These are phyloP conservation scores for Cossypha caffra DNA, from an alignment of 2,797 vertebrate species.

Conservation along the genomic window DNA sequence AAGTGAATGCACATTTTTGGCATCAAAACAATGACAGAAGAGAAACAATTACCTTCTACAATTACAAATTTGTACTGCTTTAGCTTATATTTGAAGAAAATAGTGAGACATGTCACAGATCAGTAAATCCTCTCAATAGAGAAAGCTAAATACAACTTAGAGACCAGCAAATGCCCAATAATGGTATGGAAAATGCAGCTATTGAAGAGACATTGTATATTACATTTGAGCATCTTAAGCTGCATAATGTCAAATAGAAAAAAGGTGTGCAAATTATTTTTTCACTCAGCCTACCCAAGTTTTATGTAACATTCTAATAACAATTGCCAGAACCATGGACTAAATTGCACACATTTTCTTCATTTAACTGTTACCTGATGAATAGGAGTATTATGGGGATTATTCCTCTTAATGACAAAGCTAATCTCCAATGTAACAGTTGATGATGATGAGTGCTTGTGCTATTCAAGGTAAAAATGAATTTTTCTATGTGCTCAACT, in stretches of 20 bases:
- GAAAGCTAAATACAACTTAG: not conserved
- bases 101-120: not conserved
- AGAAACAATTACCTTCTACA: not conserved
- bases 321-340: slow-evolving; percentile 5
- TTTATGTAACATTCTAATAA: not conserved
- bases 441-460: slow-evolving; percentile 49
- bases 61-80: not conserved
- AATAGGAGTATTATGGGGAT: slow-evolving; percentile 66
- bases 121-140: not conserved
- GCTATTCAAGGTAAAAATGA: slow-evolving; percentile 60
- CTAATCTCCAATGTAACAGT: slow-evolving; percentile 70
- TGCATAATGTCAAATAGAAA: not conserved
- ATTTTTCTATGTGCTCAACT: slow-evolving; percentile 5
- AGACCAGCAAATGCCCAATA: not conserved
- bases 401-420: slow-evolving; percentile 61
- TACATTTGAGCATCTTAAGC: not conserved
- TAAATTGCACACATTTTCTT: slow-evolving; percentile 53
- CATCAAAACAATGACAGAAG: not conserved
- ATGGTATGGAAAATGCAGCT: not conserved
- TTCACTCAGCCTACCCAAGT: not conserved
- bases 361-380: slow-evolving; percentile 65
- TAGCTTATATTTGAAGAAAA: not conserved
- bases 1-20: not conserved
- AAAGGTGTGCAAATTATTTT: slow-evolving; percentile 2
- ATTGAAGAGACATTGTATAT: not conserved